Percentiles rank a stretch among this genome's conserved stretches.
These are phyloP conservation scores for Enoplosus armatus DNA, from an alignment of 2,797 vertebrate genomes.

Conservation along the genomic window DNA sequence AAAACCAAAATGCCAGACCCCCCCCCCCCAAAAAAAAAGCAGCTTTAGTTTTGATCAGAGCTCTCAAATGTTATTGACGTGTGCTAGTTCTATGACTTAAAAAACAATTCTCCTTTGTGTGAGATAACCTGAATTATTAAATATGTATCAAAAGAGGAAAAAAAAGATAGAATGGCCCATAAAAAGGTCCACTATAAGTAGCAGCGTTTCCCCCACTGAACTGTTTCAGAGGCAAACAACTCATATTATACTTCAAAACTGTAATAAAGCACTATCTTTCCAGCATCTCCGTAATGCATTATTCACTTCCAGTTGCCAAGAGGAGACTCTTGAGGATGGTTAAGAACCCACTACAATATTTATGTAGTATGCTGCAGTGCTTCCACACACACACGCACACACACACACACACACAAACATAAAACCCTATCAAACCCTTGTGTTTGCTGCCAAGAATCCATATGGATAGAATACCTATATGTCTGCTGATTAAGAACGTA, in stretches of 20 bases:
- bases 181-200: slow-evolving; percentile 68
- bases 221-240: slow-evolving; percentile 75
- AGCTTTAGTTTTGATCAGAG: slow-evolving; percentile 59
- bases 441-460: slow-evolving; percentile 47
- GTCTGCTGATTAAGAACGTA: slow-evolving; percentile 44
- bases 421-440: slow-evolving; percentile 55
- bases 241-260: slow-evolving; percentile 77
- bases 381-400: slow-evolving; percentile 50
- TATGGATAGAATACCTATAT: slow-evolving; percentile 36
- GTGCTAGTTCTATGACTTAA: slow-evolving; percentile 43
- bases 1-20: slow-evolving; percentile 52
- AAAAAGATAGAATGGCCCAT: slow-evolving; percentile 58
- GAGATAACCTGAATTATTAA: slow-evolving; percentile 69
- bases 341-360: slow-evolving; percentile 85
- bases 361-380: slow-evolving; percentile 79
- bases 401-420: slow-evolving; percentile 34
- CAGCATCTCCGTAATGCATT: slow-evolving; percentile 82
- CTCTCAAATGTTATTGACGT: slow-evolving; percentile 41
- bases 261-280: slow-evolving; percentile 83
- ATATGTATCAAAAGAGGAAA: slow-evolving; percentile 68
- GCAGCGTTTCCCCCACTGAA: slow-evolving; percentile 67
- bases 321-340: slow-evolving; percentile 83
- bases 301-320: slow-evolving; percentile 85
- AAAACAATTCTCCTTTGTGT: slow-evolving; percentile 50
- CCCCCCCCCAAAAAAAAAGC: slow-evolving; percentile 13